Evolutionary conservation across 64 coral and sea anemone genomes (phyloP), one percentile per base, ranked within the genome.

Genomic region (Dendrophyllia cribrosa): DNA sequence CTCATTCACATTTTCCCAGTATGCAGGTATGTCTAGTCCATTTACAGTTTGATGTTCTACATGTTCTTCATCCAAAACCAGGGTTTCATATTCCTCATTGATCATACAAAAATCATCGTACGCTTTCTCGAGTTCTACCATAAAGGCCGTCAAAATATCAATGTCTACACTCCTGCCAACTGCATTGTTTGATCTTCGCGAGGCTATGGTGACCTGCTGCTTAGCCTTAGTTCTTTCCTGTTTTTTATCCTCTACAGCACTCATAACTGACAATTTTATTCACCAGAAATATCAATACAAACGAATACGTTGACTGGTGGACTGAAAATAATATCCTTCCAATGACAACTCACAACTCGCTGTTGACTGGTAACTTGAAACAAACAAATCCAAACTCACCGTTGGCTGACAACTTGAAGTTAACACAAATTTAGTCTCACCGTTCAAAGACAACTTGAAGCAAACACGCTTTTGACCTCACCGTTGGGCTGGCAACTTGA

Each of bases 51-150:
- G 43, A 58, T 94, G 86, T 55, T 94, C 78, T 1, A 59, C 65
- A 81, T 85, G 46, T 7, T 53, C 59, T 89, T 94, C 87, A 62
- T 82, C 26, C 9, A 63, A 72, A 43, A 83, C 86, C 60, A 75
- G 15, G 17, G 24, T 20, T 81, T 94, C 92, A 84, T 65, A 89
- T 26, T 89, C 92, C 59, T 89, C 92, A 76, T 94, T 83, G 7
- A 76, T 51, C 1, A 66, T 25, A 60, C 86, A 94, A 82, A 94
- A 94, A 52, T 94, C 87, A 74, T 94, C 87, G 58, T 77, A 89
- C 52, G 70, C 77, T 15, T 89, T 88, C 74, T 94, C 92, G 0
- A 88, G 59, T 66, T 94, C 92, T 62, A 94, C 20, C 67, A 94
- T 88, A 8, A 94, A 89, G 5, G n/a, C n/a, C 75, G 88, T 94